phyloP scores from a whole-genome alignment of 2,888 invertebrate genomes.

The Anaspis maculata region DNA sequence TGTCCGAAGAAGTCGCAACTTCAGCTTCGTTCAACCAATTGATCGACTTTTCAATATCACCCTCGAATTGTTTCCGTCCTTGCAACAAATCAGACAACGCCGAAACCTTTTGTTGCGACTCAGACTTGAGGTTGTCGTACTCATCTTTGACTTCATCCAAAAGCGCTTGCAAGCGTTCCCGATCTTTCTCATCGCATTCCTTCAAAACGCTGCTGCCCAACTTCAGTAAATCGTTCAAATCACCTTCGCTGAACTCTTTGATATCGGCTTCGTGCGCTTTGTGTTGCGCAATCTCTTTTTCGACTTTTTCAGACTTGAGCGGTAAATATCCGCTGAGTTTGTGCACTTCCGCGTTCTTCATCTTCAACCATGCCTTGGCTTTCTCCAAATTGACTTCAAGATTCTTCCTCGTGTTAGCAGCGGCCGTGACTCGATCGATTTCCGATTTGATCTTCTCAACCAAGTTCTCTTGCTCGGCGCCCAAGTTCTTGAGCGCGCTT shows the following conservation, averaged over 20 bases:
- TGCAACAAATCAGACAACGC: constrained; percentile 65
- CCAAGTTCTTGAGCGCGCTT: constrained; percentile 60
- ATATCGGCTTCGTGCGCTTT: constrained; percentile 70
- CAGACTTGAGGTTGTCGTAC: constrained; percentile 63
- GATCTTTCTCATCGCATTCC: constrained; percentile 70
- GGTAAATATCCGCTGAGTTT: constrained; percentile 71
- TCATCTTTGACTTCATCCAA: constrained; percentile 63
- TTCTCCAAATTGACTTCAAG: constrained; percentile 72
- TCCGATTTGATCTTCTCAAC: constrained; percentile 63
- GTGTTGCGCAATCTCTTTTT: constrained; percentile 69
- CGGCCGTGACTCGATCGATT: constrained; percentile 61
- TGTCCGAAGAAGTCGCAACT: constrained; percentile 72
- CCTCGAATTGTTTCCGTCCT: constrained; percentile 74
- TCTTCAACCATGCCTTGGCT: constrained; percentile 72
- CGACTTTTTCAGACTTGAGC: constrained; percentile 71
- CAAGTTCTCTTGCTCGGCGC: constrained; percentile 67
- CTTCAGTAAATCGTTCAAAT: constrained; percentile 65
- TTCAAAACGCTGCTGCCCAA: constrained; percentile 69
- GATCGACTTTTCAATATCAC: constrained; percentile 69
- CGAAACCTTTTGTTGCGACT: constrained; percentile 63
- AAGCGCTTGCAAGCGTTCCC: constrained; percentile 55
- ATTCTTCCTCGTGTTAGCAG: constrained; percentile 63
- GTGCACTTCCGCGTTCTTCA: constrained; percentile 66
- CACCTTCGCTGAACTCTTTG: constrained; percentile 66
- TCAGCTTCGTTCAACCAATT: constrained; percentile 89